Conservation (phyloP, 1,140 invertebrate species). For the Gonioctena quinquepunctata region DNA sequence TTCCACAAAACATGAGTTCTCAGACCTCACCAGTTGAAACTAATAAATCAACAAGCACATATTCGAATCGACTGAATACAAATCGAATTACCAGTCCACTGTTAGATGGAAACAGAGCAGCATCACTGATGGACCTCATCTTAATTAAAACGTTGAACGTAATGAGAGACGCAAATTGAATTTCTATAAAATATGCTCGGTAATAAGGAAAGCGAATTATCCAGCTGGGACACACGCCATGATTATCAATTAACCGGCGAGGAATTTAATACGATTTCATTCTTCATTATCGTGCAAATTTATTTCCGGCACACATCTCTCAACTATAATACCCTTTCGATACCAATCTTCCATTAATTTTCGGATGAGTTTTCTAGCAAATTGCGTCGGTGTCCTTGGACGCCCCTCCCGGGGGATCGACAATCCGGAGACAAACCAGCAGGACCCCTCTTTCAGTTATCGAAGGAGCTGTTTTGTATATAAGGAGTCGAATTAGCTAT, state of each 20-base stretch:
- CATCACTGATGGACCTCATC: not conserved
- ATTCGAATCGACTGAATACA: no score
- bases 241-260: constrained; percentile 12
- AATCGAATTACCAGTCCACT: not conserved
- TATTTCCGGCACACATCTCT: constrained; percentile 7
- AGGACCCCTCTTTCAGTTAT: no score
- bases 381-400: constrained; percentile 9
- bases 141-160: constrained; percentile 1
- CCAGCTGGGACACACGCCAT: not conserved
- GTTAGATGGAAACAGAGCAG: not conserved
- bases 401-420: not conserved
- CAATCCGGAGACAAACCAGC: no score
- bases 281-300: constrained; percentile 14
- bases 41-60: no score
- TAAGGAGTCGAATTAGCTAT: no score
- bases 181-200: constrained; percentile 9
- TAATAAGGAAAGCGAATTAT: constrained; percentile 14
- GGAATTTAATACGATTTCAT: constrained; percentile 15
- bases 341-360: constrained; percentile 9
- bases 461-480: no score
- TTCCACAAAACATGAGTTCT: no score
- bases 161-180: constrained; percentile 10
- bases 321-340: not conserved
- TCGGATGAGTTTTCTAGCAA: constrained; percentile 6
- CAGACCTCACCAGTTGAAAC: no score